phyloP scores from a whole-genome alignment of 2,888 invertebrate genomes.

The Rhopalosiphum nymphaeae region DNA sequence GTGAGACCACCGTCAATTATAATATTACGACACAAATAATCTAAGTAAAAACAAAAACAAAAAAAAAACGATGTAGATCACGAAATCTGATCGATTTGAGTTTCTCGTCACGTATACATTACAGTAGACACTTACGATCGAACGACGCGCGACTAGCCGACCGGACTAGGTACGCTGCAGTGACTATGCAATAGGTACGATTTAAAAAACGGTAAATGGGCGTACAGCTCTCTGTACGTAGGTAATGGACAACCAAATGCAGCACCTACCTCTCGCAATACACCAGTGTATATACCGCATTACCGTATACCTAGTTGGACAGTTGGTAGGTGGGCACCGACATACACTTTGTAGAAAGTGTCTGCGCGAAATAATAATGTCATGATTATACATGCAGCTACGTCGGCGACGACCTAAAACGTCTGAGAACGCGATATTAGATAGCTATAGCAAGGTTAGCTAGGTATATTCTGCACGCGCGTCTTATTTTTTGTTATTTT shows the following conservation, averaged over 20 bases:
- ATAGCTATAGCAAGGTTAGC: neutral
- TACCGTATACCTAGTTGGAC: neutral
- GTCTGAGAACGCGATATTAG: neutral
- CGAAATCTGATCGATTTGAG: neutral
- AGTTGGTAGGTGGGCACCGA: neutral
- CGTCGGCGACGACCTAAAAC: neutral
- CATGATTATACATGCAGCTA: neutral
- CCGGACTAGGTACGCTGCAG: neutral
- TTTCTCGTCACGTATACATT: neutral
- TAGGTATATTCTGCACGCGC: neutral
- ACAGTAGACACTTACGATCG: neutral
- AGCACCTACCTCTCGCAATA: neutral
- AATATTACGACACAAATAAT: neutral
- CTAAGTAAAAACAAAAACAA: neutral
- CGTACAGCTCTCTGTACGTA: neutral
- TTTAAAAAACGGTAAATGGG: neutral
- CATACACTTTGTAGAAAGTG: neutral
- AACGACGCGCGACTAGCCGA: slow-evolving; percentile 5
- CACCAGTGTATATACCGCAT: neutral
- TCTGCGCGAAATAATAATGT: neutral
- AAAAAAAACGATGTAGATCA: neutral
- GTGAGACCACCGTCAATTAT: neutral
- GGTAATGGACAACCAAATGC: neutral
- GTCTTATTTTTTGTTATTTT: neutral
- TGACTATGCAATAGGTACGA: neutral